Evolutionary conservation across 2,888 invertebrate species (phyloP).

Genomic region (Andrena fulva): DNA sequence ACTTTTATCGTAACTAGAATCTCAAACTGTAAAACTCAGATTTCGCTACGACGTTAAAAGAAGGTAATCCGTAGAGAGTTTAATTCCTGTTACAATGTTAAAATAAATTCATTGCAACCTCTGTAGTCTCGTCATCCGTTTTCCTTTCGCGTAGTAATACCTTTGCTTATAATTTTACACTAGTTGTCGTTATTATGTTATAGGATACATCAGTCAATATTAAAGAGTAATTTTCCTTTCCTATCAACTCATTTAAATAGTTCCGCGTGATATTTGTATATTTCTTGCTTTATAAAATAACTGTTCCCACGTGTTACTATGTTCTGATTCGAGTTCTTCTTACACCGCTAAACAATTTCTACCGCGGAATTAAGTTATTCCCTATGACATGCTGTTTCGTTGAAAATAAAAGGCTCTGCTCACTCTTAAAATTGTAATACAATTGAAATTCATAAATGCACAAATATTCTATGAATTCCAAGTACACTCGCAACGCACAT

Average conservation of each 20-base stretch:
- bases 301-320: constrained; percentile 36
- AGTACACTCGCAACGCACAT: constrained; percentile 67
- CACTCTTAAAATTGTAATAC: constrained; percentile 2
- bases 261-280: constrained; percentile 9
- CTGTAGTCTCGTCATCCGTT: constrained; percentile 11
- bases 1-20: constrained; percentile 9
- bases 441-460: constrained; percentile 35
- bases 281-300: constrained; percentile 24
- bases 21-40: constrained; percentile 8
- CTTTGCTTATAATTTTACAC: constrained; percentile 15
- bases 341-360: constrained; percentile 5
- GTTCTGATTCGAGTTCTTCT: background rate
- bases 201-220: constrained; percentile 42
- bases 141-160: constrained; percentile 6
- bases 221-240: constrained; percentile 10
- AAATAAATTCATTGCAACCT: constrained; percentile 2
- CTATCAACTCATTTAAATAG: constrained; percentile 12
- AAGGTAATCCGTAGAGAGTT: constrained; percentile 12
- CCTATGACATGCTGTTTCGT: background rate
- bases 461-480: constrained; percentile 29
- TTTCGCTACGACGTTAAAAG: background rate
- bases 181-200: constrained; percentile 8
- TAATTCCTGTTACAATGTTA: constrained; percentile 8
- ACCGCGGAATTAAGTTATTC: background rate
- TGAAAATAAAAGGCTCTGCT: background rate